These are phyloP conservation scores for Narcine bancroftii DNA, from an alignment of 2,113 vertebrate genomes.

Conservation along the genomic window DNA sequence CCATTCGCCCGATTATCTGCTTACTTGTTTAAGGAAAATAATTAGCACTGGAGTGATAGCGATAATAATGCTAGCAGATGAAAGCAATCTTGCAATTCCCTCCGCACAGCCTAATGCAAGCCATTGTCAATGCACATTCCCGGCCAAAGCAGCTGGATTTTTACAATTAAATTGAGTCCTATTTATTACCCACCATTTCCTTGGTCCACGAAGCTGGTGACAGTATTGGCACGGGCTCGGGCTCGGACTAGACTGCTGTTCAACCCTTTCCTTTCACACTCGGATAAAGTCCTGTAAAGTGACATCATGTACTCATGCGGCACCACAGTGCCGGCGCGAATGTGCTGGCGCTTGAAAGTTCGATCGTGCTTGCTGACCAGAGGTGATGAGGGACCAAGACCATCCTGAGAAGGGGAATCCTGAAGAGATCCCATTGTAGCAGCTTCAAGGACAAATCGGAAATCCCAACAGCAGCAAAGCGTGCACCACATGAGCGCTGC, in stretches of 20 bases:
- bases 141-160: background rate
- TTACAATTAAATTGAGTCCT: background rate
- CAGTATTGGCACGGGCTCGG: slow-evolving; percentile 57
- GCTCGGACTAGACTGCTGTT: slow-evolving; percentile 43
- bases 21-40: background rate
- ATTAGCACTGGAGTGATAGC: background rate
- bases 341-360: slow-evolving; percentile 1
- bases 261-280: slow-evolving; percentile 45
- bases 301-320: slow-evolving; percentile 73
- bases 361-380: slow-evolving; percentile 37
- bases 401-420: slow-evolving; percentile 40
- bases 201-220: slow-evolving; percentile 71
- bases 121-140: background rate
- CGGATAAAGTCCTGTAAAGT: slow-evolving; percentile 62
- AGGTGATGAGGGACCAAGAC: slow-evolving; percentile 40
- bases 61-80: background rate
- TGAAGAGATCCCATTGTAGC: slow-evolving; percentile 38
- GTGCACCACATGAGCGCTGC: slow-evolving; percentile 49
- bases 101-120: background rate
- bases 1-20: background rate
- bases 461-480: slow-evolving; percentile 46
- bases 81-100: background rate
- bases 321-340: slow-evolving; percentile 57
- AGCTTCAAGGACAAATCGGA: slow-evolving; percentile 43
- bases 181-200: slow-evolving; percentile 50